Conservation (phyloP, 2,888 invertebrate genomes). For the Drosophila engyochracea region DNA sequence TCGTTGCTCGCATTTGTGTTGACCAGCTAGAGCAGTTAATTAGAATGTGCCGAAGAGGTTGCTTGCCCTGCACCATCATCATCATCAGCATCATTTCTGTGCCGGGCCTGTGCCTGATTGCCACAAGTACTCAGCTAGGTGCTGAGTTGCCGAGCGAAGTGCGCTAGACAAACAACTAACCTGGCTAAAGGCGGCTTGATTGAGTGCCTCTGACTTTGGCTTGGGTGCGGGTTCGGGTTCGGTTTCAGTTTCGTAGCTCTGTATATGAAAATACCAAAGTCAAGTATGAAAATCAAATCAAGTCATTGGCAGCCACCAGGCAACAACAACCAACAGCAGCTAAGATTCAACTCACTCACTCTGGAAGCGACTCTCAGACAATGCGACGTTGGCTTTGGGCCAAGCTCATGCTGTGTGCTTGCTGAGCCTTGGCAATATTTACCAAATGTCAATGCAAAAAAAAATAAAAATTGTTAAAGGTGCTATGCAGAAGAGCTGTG, state of each 20-base stretch:
- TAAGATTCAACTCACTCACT: constrained; percentile 45
- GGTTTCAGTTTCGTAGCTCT: constrained; percentile 19
- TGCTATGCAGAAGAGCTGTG: constrained; percentile 56
- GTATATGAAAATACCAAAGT: constrained; percentile 52
- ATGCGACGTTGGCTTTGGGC: constrained; percentile 28
- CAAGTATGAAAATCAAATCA: constrained; percentile 78
- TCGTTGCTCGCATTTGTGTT: constrained; percentile 76
- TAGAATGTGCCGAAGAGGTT: constrained; percentile 69
- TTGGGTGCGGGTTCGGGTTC: background rate
- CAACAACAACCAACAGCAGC: constrained; percentile 53
- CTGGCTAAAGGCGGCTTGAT: constrained; percentile 69
- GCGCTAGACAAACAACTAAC: constrained; percentile 73
- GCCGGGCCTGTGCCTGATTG: constrained; percentile 17
- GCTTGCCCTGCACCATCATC: constrained; percentile 23
- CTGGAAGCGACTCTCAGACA: constrained; percentile 32
- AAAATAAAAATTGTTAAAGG: constrained; percentile 43
- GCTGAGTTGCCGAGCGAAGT: constrained; percentile 54
- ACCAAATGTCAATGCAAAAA: constrained; percentile 81
- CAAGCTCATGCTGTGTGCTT: constrained; percentile 57
- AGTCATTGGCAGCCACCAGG: constrained; percentile 70
- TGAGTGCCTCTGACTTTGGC: constrained; percentile 61
- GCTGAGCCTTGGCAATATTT: constrained; percentile 70
- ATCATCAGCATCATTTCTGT: constrained; percentile 9
- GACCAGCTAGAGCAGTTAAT: constrained; percentile 81
- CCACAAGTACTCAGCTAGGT: constrained; percentile 22